Evolutionary conservation across 2,113 vertebrate species (phyloP).

Genomic region (Anoura caudifer): DNA sequence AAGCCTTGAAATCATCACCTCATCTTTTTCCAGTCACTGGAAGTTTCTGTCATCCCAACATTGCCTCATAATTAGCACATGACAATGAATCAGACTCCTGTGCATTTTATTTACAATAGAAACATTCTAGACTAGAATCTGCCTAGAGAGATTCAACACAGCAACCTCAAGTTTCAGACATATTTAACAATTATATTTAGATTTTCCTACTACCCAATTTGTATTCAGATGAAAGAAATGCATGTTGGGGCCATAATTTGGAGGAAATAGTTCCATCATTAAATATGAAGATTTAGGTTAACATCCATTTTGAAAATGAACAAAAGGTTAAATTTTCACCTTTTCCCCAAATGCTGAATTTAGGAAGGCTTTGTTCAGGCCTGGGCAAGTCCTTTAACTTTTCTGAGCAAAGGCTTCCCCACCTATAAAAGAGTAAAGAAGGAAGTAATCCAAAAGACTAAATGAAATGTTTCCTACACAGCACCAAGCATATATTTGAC

Average conservation of each 20-base stretch:
- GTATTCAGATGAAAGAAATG: neutral
- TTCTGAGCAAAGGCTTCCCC: neutral
- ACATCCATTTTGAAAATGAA: neutral
- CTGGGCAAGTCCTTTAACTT: neutral
- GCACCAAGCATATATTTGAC: neutral
- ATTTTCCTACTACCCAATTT: neutral
- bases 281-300: neutral
- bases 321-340: neutral
- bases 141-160: neutral
- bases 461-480: neutral
- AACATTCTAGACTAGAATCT: neutral
- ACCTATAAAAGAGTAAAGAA: neutral
- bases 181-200: neutral
- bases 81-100: neutral
- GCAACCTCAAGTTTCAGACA: neutral
- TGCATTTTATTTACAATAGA: neutral
- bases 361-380: neutral
- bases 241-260: neutral
- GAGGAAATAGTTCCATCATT: neutral
- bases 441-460: neutral
- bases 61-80: neutral
- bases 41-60: neutral
- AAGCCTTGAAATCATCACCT: neutral
- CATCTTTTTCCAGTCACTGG: neutral
- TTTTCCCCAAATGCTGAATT: neutral